These are phyloP conservation scores for Neogobius melanostomus DNA, from an alignment of 2,113 vertebrate species.

Conservation along the genomic window DNA sequence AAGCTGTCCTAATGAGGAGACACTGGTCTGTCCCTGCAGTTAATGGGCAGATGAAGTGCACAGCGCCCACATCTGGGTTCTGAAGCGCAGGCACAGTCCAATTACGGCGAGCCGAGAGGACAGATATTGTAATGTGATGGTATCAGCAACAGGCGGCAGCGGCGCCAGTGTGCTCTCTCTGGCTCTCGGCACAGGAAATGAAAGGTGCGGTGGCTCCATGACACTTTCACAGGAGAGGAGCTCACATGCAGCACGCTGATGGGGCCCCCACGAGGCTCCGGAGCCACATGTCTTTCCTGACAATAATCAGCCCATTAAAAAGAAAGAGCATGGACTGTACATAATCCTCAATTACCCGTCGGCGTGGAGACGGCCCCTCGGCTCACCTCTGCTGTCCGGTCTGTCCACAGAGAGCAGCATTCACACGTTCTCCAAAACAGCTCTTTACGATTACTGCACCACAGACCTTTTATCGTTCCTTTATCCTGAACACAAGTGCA, in stretches of 20 bases:
- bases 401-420: conserved; percentile 43
- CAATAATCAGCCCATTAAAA: conserved; percentile 79
- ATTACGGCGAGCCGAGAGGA: conserved; percentile 49
- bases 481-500: too few relatives aligned
- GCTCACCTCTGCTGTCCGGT: conserved; percentile 62
- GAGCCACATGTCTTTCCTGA: conserved; percentile 71
- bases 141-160: conserved; percentile 42
- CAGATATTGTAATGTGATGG: conserved; percentile 67
- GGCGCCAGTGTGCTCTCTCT: conserved; percentile 38
- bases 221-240: conserved; percentile 73
- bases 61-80: conserved; percentile 2
- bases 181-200: conserved; percentile 66
- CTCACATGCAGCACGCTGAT: conserved; percentile 71
- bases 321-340: conserved; percentile 69
- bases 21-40: conserved; percentile 2
- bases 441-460: background rate
- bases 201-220: conserved; percentile 66
- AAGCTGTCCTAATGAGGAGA: conserved; percentile 38
- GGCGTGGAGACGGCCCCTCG: conserved; percentile 63
- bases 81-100: conserved; percentile 36
- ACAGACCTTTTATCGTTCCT: too few relatives aligned
- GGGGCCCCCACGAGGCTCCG: conserved; percentile 56
- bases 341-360: conserved; percentile 76
- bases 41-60: conserved; percentile 20
- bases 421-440: conserved; percentile 14